These are phyloP conservation scores for Perizoma affinitatum DNA, from an alignment of 2,888 invertebrate species.

Conservation along the genomic window DNA sequence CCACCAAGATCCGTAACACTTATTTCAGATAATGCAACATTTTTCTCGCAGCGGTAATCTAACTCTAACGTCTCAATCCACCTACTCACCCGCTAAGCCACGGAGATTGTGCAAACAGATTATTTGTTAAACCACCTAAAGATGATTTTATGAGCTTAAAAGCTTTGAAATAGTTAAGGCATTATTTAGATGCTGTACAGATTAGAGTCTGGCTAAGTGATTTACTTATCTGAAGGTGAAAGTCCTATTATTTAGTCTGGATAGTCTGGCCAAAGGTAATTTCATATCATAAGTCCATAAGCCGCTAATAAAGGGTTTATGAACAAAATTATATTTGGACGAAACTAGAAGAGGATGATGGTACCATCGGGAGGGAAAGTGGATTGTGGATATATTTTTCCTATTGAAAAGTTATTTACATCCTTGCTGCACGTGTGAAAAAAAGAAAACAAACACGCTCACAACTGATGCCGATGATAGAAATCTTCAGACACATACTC, in stretches of 20 bases:
- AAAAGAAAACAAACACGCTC: too few relatives aligned
- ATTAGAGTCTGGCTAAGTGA: conserved; percentile 16
- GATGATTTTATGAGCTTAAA: neutral
- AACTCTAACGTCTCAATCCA: too few relatives aligned
- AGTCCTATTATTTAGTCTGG: conserved; percentile 10
- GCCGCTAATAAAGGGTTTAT: conserved; percentile 40
- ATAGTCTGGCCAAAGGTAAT: conserved; percentile 22
- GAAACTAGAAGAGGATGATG: conserved; percentile 31
- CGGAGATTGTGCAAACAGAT: neutral
- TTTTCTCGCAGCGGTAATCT: too few relatives aligned
- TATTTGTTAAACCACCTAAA: neutral
- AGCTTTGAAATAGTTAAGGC: too few relatives aligned
- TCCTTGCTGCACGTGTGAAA: too few relatives aligned
- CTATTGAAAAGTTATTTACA: neutral
- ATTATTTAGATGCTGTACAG: neutral
- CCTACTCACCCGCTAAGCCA: too few relatives aligned
- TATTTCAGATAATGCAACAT: too few relatives aligned
- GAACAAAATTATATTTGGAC: conserved; percentile 33
- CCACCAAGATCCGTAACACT: too few relatives aligned
- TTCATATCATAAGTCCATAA: conserved; percentile 28
- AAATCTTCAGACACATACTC: too few relatives aligned
- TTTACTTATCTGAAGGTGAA: conserved; percentile 13
- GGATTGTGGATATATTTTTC: neutral
- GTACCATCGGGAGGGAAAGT: conserved; percentile 24
- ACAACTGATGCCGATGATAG: too few relatives aligned